Evolutionary conservation across 2,113 vertebrate species (phyloP), one percentile per base, ranked within the genome.

Genomic region (Eurystomus gularis): DNA sequence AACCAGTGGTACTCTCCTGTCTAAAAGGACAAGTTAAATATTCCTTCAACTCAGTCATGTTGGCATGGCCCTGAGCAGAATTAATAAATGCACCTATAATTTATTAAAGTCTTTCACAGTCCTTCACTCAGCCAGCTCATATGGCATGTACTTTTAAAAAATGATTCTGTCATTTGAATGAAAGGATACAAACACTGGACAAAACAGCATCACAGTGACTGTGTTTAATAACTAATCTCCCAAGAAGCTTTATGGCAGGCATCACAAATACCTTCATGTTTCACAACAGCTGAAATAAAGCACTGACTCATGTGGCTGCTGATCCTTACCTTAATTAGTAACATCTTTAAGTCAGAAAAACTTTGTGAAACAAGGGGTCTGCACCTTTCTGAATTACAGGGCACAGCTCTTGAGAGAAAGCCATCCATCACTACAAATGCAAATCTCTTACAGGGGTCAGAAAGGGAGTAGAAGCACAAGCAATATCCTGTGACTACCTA

Each of bases 81-180:
- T 64, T 85, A 71, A 97, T 95, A 94, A 95, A 97, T 90, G n/a
- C n/a, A 86, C 23, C n/a, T 62, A 44, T 79, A 92, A 97, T 94
- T 97, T 97, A 95, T 90, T 96, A 42, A 93, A 79, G 57, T 77
- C 37, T 77, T 95, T 81, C 64, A 81, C 33, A 46, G 48, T 58
- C 82, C 49, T 95, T 17, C 19, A 70, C 65, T 92, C 86, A 88
- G 60, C 29, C 57, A 62, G 51, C 51, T 94, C 60, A 82, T 39
- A 94, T 6, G 44, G 35, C 20, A 55, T 20, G 10, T 51, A 69
- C 82, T 82, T 84, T 82, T 72, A 81, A 95, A 94, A 96, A 96
- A 90, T 79, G 11, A 46, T 82, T 88, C 93, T 81, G 20, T 97
- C 90, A 93, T 40, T 81, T 72, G 70, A 94, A 97, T 78, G 78